phyloP scores from a whole-genome alignment of 2,113 vertebrate genomes.

The Tachycineta bicolor region DNA sequence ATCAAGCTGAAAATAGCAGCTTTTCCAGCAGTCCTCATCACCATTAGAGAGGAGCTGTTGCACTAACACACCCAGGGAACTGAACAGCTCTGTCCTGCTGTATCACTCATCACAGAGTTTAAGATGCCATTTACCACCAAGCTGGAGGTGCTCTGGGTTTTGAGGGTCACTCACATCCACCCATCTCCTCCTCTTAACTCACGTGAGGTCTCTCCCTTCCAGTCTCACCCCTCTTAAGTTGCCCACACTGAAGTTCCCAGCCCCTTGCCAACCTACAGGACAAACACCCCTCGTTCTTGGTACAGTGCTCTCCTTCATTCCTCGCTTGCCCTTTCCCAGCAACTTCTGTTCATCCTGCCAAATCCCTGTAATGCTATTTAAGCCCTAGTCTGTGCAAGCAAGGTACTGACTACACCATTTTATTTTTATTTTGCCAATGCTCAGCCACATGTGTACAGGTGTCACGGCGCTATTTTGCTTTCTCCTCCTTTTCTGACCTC shows the following conservation, averaged over 20 bases:
- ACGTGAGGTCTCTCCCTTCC: not conserved
- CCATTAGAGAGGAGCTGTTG: not conserved
- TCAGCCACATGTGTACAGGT: not conserved
- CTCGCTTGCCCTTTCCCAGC: not conserved
- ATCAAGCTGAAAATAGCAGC: not conserved
- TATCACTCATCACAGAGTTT: fast-evolving
- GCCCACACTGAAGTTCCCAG: not conserved
- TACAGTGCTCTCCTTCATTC: not conserved
- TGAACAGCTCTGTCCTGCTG: not conserved
- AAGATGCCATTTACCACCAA: not conserved
- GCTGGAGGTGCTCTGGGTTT: not conserved
- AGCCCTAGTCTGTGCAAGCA: not conserved
- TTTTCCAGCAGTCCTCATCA: not conserved
- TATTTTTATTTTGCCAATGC: not conserved
- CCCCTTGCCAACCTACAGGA: not conserved
- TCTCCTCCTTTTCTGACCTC: not conserved
- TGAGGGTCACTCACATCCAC: not conserved
- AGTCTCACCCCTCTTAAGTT: not conserved
- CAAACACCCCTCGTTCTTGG: fast-evolving
- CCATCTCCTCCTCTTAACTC: not conserved
- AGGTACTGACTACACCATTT: not conserved
- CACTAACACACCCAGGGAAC: not conserved
- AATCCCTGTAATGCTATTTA: not conserved
- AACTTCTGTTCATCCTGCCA: not conserved
- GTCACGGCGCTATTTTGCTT: not conserved